These are phyloP conservation scores for Spheniscus humboldti DNA, from an alignment of 2,797 vertebrate genomes.

Conservation along the genomic window DNA sequence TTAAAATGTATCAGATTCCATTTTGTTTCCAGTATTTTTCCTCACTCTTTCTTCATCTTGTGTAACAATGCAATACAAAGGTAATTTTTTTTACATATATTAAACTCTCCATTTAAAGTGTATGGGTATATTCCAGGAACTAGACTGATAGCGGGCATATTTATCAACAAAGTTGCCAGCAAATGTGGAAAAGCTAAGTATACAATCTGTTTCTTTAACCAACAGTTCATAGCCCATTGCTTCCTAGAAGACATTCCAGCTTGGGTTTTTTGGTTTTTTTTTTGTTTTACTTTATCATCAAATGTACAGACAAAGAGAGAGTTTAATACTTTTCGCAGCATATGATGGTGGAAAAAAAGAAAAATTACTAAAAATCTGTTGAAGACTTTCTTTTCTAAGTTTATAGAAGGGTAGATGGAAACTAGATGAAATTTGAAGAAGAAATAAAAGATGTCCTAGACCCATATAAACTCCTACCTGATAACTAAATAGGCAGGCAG, in stretches of 20 bases:
- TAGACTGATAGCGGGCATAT: background rate
- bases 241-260: background rate
- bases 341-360: background rate
- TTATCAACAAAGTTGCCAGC: constrained; percentile 4
- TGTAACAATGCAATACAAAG: background rate
- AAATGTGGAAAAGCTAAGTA: background rate
- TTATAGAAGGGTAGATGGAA: background rate
- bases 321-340: background rate
- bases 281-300: background rate
- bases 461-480: background rate
- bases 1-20: background rate
- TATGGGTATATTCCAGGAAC: background rate
- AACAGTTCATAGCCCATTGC: background rate
- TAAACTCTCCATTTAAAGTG: constrained; percentile 4
- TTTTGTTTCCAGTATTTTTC: background rate
- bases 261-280: background rate
- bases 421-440: background rate
- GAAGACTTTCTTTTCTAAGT: background rate
- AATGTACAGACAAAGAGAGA: background rate
- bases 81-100: background rate
- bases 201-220: background rate
- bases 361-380: background rate
- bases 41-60: background rate
- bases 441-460: background rate
- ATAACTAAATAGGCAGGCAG: background rate